Evolutionary conservation across 2,113 vertebrate species (phyloP).

Genomic region (Perognathus longimembris): DNA sequence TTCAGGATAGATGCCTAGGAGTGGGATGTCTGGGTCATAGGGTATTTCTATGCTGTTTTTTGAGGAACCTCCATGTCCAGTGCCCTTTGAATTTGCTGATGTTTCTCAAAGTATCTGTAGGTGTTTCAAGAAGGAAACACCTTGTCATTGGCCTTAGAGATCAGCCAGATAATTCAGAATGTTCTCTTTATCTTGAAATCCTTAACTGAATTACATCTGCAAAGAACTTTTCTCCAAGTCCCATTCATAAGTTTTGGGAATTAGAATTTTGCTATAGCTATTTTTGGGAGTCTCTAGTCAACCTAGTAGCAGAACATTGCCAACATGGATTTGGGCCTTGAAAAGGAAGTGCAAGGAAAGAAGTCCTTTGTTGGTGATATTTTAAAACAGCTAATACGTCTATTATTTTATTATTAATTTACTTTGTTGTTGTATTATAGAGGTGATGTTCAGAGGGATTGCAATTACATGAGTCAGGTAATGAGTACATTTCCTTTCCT

Average conservation of each 20-base stretch:
- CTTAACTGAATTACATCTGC: slow-evolving; percentile 31
- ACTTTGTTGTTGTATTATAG: no score
- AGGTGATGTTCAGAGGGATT: no score
- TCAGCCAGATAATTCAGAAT: background rate
- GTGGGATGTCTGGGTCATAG: no score
- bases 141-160: slow-evolving; percentile 18
- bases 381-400: background rate
- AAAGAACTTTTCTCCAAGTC: slow-evolving; percentile 33
- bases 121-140: slow-evolving; percentile 69
- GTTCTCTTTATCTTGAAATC: slow-evolving; percentile 1
- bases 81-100: slow-evolving; percentile 68
- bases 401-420: no score
- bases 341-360: slow-evolving; percentile 23
- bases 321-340: background rate
- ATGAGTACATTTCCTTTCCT: no score
- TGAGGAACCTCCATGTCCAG: no score
- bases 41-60: no score
- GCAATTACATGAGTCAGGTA: no score
- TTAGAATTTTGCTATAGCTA: background rate
- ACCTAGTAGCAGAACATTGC: background rate
- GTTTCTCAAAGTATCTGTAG: slow-evolving; percentile 65
- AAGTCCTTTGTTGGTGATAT: slow-evolving; percentile 1
- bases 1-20: no score
- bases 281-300: background rate
- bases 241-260: background rate